These are phyloP conservation scores for Apeira syringaria DNA, from an alignment of 2,888 invertebrate species.

Conservation along the genomic window DNA sequence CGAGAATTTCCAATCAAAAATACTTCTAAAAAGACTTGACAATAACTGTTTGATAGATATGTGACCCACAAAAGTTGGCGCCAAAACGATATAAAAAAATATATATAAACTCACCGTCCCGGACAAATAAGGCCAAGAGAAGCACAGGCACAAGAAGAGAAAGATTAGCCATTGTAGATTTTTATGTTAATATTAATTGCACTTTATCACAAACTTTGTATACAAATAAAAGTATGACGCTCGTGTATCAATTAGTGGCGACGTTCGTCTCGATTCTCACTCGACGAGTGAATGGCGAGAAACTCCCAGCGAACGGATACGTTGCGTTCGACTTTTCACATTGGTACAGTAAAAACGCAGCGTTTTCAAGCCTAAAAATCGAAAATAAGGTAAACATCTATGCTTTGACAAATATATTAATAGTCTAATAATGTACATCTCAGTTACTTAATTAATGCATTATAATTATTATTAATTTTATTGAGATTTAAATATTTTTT, in stretches of 20 bases:
- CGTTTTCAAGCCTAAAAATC: too few species aligned
- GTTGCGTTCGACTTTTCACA: constrained; percentile 19
- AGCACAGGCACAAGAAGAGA: constrained; percentile 64
- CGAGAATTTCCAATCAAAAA: too few species aligned
- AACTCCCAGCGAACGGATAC: constrained; percentile 15
- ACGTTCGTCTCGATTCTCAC: constrained; percentile 47
- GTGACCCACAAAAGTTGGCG: constrained; percentile 6
- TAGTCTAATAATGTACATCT: too few species aligned
- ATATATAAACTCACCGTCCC: constrained; percentile 56
- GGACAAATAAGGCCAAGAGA: constrained; percentile 63
- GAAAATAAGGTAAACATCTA: too few species aligned
- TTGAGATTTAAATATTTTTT: too few species aligned
- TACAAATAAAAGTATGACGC: constrained; percentile 31
- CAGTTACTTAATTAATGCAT: too few species aligned
- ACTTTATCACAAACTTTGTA: constrained; percentile 33
- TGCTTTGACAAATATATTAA: too few species aligned
- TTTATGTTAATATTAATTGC: too few species aligned
- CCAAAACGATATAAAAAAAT: constrained; percentile 6
- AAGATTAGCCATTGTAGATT: constrained; percentile 61
- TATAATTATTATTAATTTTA: too few species aligned
- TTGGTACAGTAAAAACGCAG: constrained; percentile 21
- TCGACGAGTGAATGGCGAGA: constrained; percentile 58
- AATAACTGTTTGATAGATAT: too few species aligned
- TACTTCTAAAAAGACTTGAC: too few species aligned
- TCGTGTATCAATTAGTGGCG: constrained; percentile 11